Evolutionary conservation across 1,140 invertebrate species (phyloP), one percentile per base, ranked within the genome.

Genomic region (Nylanderia fulva): DNA sequence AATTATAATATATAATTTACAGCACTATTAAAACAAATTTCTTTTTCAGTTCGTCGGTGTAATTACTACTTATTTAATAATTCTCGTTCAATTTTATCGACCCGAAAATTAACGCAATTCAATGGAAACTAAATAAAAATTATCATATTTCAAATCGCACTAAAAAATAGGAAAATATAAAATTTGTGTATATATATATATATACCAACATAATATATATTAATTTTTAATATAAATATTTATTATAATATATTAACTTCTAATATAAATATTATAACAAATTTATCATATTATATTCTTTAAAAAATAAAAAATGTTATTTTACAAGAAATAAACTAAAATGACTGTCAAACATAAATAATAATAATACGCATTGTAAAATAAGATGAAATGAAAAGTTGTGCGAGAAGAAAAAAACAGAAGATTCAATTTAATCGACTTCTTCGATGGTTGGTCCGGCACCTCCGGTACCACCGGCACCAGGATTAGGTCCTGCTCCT

Each of bases 391-490:
- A 42, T 45, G 36, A 27, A 15, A 9, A 33, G 36, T 18, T 63
- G 5, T 15, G 15, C 0, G 42, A 77, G 11, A 60, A 21, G n/a
- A 36, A 85, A 24, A n/a, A 13, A 63, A 15, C 0, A 52, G 1
- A 45, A 7, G 21, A 7, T 9, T n/a, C 0, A 0, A 29, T 80
- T 95, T 96, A 97, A 92, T 97, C 96, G 27, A 97, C 96, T 95
- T 97, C 96, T 90, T 97, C 96, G 87, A 97, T 96, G 9, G 96
- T 96, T 29, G 96, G 96, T 66, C 96, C 96, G 64, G 92, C 93
- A 77, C 95, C 95, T 66, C 96, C 96, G 64, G 92, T 92, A 77
- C 95, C 95, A 54, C 60, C 85, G 2, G 88, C 75, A 8, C 75
- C 75, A 39, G 72, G 33, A 0, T 75, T 63, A 4, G 71, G 2